Evolutionary conservation across 2,888 invertebrate species (phyloP), one percentile per base, ranked within the genome.

Genomic region (Caenorhabditis japonica): DNA sequence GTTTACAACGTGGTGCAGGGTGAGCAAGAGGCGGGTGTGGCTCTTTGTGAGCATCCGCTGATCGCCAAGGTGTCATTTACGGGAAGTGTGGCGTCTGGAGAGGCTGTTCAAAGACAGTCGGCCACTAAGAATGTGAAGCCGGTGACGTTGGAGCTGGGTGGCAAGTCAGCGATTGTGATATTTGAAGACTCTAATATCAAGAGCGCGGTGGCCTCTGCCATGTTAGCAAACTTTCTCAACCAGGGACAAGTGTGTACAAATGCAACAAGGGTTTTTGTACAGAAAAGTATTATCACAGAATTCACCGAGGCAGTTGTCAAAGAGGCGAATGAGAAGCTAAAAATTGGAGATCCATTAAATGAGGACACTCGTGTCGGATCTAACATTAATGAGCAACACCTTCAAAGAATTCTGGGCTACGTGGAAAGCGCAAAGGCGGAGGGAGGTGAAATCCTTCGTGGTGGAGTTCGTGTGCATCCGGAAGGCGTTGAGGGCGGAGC

Each of bases 241-340:
- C 91, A 91, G 80, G 74, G 86, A 4, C 83, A 91, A 90, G 91
- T 91, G 12, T 91, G 91, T 82, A 90, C 90, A 3, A 91, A 91
- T 83, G 91, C 90, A 0, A 90, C 75, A 0, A 39, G 91, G 66
- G 90, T 91, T 2, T 90, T 89, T 83, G 90, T 91, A 0, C 90
- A 91, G 71, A 84, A 85, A 58, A 85, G 84, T 3, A 88, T 91
- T 47, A 75, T 88, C 21, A 82, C 87, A 12, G 77, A 85, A 25
- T 91, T 91, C 83, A 76, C 89, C 5, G 84, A 89, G 17, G 85
- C 86, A 33, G 81, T 91, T 10, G 88, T 90, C 2, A 80, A 81
- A 10, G 87, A 88, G 47, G 89, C 90, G 1, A 83, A 85, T 64
- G 83, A 82, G 30, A 88, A 62, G 43, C 39, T 69, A 10, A 69